Evolutionary conservation across 2,888 invertebrate species (phyloP).

Genomic region (Formica aserva): DNA sequence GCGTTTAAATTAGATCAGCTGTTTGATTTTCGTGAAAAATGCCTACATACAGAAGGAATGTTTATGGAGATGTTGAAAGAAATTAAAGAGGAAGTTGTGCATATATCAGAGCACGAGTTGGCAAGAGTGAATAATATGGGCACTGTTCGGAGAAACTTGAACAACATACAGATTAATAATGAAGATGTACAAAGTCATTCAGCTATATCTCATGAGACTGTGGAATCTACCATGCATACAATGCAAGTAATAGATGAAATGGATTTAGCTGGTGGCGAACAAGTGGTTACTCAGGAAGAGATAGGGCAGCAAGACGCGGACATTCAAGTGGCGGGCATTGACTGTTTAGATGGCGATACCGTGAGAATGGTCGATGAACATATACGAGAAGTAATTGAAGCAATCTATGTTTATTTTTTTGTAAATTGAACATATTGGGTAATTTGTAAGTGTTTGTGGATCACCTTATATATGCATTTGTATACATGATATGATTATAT

Average conservation of each 20-base stretch:
- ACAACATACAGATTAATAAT: constrained; percentile 75
- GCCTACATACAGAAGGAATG: constrained; percentile 87
- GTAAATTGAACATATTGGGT: background rate
- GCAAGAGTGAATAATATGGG: constrained; percentile 74
- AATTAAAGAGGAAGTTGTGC: constrained; percentile 78
- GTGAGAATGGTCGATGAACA: constrained; percentile 83
- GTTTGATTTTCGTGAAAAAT: constrained; percentile 87
- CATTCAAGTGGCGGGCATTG: constrained; percentile 81
- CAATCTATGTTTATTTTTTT: background rate
- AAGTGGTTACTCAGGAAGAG: constrained; percentile 81
- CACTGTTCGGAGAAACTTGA: constrained; percentile 73
- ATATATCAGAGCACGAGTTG: constrained; percentile 74
- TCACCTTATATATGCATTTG: background rate
- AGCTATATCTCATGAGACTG: constrained; percentile 61
- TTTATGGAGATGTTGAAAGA: constrained; percentile 85
- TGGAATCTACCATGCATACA: constrained; percentile 74
- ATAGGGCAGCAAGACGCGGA: constrained; percentile 79
- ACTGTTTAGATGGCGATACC: constrained; percentile 82
- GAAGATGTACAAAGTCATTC: constrained; percentile 75
- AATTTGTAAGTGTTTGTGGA: background rate
- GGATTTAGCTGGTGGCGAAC: constrained; percentile 80
- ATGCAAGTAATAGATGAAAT: constrained; percentile 83
- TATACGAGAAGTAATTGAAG: constrained; percentile 77
- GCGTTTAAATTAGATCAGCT: constrained; percentile 87
- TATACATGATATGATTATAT: background rate